Percentiles rank a stretch among this genome's conserved stretches.
These are phyloP conservation scores for Smutsia gigantea DNA, from an alignment of 2,797 vertebrate genomes.

Conservation along the genomic window DNA sequence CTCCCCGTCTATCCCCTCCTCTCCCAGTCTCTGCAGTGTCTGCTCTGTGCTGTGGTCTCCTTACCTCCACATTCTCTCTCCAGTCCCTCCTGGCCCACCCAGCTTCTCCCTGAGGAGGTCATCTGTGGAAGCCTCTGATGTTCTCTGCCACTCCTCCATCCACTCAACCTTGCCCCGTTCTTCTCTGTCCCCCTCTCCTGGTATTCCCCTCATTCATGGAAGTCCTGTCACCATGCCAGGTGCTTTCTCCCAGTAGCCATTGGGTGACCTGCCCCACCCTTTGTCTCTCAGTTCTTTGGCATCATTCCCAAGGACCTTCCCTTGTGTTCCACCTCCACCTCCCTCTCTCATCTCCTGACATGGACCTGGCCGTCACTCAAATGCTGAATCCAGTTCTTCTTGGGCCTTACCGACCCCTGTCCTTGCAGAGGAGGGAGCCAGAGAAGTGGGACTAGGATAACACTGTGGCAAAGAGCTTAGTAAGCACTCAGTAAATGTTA, in stretches of 20 bases:
- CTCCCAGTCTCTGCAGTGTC: rapidly evolving
- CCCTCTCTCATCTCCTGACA: background rate
- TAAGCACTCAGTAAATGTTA: background rate
- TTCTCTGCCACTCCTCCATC: background rate
- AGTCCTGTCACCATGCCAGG: background rate
- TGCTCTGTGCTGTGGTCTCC: background rate
- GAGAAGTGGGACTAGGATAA: background rate
- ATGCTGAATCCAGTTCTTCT: background rate
- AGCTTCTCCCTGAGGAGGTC: background rate
- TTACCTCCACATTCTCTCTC: background rate
- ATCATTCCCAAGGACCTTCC: background rate
- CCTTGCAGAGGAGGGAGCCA: background rate
- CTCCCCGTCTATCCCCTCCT: rapidly evolving
- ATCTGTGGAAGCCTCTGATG: background rate
- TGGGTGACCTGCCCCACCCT: background rate
- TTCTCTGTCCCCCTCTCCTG: background rate
- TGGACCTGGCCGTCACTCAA: no score
- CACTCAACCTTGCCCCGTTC: background rate
- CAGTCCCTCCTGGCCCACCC: background rate
- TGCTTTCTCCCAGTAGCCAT: background rate
- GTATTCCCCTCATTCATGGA: background rate
- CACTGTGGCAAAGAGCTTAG: background rate
- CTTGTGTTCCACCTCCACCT: background rate
- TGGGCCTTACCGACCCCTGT: background rate
- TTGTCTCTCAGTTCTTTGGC: background rate